Conservation (phyloP, 2,113 vertebrate genomes). For the Anthoscopus minutus region DNA sequence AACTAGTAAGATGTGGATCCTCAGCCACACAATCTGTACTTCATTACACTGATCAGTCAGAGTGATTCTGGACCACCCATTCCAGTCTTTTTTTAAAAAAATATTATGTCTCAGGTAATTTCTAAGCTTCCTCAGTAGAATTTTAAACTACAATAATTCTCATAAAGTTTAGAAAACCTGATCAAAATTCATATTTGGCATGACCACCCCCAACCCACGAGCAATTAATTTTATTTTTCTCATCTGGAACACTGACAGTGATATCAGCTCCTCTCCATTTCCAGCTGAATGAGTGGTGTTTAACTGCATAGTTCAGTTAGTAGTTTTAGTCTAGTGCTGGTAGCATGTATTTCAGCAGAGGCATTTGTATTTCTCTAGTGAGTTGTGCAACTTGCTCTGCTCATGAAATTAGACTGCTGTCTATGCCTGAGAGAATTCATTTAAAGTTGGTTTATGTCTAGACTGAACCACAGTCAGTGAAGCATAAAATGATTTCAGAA, state of each 20-base stretch:
- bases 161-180: not conserved
- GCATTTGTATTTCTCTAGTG: not conserved
- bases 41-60: not conserved
- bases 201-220: not conserved
- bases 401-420: constrained; percentile 21
- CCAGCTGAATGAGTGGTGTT: not conserved
- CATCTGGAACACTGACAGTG: not conserved
- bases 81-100: not conserved
- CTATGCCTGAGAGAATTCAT: constrained; percentile 18
- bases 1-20: not conserved
- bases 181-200: not conserved
- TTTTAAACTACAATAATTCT: not conserved
- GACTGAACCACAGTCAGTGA: not conserved
- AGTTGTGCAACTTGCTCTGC: not conserved
- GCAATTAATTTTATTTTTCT: not conserved
- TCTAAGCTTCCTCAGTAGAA: not conserved
- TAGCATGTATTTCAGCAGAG: not conserved
- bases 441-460: constrained; percentile 22
- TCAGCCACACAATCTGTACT: not conserved
- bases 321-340: not conserved
- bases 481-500: constrained; percentile 39
- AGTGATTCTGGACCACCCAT: not conserved
- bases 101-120: not conserved
- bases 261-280: not conserved
- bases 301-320: not conserved